These are phyloP conservation scores for Xenops minutus DNA, from an alignment of 2,797 vertebrate genomes.

Conservation along the genomic window DNA sequence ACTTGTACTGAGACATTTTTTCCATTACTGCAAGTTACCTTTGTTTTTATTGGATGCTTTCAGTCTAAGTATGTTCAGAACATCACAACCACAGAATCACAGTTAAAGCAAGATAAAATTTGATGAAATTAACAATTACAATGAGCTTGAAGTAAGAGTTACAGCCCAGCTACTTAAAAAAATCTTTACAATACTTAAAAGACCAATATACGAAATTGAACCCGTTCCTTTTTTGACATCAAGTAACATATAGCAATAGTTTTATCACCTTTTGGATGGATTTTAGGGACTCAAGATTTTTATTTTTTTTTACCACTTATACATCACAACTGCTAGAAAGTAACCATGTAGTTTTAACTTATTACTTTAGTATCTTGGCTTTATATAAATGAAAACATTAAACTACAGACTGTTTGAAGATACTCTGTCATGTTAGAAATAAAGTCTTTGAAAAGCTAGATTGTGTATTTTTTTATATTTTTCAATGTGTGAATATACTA, in stretches of 20 bases:
- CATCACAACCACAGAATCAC: conserved; percentile 11
- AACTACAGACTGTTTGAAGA: neutral
- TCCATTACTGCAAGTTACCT: conserved; percentile 71
- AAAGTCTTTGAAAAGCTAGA: neutral
- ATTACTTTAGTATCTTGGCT: neutral
- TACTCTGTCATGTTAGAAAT: neutral
- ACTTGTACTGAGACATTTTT: conserved; percentile 65
- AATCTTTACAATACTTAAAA: neutral
- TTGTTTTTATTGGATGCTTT: conserved; percentile 72
- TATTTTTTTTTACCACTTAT: neutral
- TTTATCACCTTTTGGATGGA: neutral
- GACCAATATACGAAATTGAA: neutral
- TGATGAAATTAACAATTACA: neutral
- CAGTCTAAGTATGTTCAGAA: conserved; percentile 63
- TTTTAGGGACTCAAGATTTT: neutral
- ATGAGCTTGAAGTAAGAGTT: neutral
- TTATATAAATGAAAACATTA: neutral
- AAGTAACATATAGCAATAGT: neutral
- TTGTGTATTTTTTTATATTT: neutral
- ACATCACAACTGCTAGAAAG: neutral
- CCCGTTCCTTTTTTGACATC: neutral
- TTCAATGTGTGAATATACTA: neutral
- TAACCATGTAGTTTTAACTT: neutral
- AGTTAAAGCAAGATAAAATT: conserved; percentile 51
- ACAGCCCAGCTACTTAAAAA: neutral